Conservation (phyloP, 2,113 vertebrate species). For the Dromiciops gliroides region DNA sequence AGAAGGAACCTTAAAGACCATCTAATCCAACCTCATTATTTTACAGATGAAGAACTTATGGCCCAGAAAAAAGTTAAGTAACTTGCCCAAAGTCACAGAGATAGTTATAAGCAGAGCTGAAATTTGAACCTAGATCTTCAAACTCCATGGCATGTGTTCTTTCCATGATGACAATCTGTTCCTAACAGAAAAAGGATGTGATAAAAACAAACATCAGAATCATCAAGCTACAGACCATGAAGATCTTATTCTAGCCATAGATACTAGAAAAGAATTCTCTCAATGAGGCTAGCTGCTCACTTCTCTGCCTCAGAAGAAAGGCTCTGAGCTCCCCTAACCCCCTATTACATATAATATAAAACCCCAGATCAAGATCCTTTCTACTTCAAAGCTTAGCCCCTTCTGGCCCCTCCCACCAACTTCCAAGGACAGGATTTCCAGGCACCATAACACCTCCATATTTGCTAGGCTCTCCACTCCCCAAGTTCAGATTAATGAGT, state of each 20-base stretch:
- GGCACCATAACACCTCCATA: background rate
- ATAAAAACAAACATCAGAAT: background rate
- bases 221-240: background rate
- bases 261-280: background rate
- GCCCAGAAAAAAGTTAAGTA: background rate
- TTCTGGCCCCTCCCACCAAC: too few relatives aligned
- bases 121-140: background rate
- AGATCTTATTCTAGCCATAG: background rate
- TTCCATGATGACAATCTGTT: background rate
- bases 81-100: background rate
- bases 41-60: background rate
- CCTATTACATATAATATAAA: background rate
- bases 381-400: too few relatives aligned
- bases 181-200: background rate
- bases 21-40: background rate
- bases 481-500: rapidly evolving
- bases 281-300: background rate
- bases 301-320: background rate
- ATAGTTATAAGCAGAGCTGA: background rate
- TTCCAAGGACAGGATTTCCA: too few relatives aligned
- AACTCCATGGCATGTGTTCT: background rate
- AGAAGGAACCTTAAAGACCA: background rate
- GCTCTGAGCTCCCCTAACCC: background rate
- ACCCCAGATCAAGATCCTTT: background rate
- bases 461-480: background rate